A percentile compares a stretch with the other conserved stretches of the same genome.
Evolutionary conservation across 1,140 invertebrate genomes (phyloP).

Genomic region (Cydia strobilella): DNA sequence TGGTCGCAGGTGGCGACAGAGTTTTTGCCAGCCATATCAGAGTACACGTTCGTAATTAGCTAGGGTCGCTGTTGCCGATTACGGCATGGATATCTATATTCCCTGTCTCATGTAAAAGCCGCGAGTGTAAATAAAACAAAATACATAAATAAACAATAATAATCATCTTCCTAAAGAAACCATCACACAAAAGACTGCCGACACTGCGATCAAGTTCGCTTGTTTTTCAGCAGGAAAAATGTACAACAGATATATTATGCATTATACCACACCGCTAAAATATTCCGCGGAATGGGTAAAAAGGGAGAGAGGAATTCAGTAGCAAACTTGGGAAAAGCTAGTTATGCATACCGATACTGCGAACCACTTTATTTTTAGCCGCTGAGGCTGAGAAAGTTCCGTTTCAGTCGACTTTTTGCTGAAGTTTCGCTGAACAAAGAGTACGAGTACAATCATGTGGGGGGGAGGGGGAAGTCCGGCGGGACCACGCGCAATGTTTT

Average conservation of each 20-base stretch:
- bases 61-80: too few relatives aligned
- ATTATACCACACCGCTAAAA: constrained; percentile 13
- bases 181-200: not conserved
- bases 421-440: constrained; percentile 7
- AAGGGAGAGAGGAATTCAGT: constrained; percentile 14
- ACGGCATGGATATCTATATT: too few relatives aligned
- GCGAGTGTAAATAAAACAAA: not conserved
- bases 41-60: too few relatives aligned
- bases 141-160: not conserved
- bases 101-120: too few relatives aligned
- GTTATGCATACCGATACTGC: constrained; percentile 31
- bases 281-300: constrained; percentile 9
- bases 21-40: too few relatives aligned
- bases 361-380: constrained; percentile 31
- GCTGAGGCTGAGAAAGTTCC: not conserved
- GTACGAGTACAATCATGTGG: constrained; percentile 8
- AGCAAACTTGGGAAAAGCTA: constrained; percentile 20
- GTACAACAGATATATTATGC: constrained; percentile 3
- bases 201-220: not conserved
- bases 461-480: not conserved
- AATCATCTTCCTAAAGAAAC: not conserved
- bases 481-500: not conserved
- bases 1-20: too few relatives aligned
- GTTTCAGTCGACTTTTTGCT: constrained; percentile 18
- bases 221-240: not conserved